Evolutionary conservation across 1,140 invertebrate species (phyloP).

Genomic region (Cardiocondyla obscurior): DNA sequence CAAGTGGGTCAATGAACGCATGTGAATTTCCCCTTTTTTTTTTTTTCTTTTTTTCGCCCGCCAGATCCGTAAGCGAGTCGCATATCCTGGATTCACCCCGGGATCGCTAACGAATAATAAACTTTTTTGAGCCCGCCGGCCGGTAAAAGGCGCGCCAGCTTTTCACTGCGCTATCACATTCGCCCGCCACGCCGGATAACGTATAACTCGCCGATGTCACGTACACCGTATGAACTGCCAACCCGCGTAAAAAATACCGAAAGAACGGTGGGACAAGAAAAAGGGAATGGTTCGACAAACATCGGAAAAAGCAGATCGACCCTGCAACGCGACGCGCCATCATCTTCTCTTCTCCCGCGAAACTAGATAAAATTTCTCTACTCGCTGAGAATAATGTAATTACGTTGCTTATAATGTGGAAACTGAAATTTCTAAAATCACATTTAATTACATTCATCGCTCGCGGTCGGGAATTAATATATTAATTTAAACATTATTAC

Average conservation of each 20-base stretch:
- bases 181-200: conserved; percentile 25
- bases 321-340: background rate
- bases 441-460: background rate
- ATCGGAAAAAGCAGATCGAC: conserved; percentile 22
- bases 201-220: conserved; percentile 30
- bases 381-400: background rate
- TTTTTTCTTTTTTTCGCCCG: too few species aligned
- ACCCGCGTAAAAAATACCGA: conserved; percentile 33
- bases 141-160: conserved; percentile 30
- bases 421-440: background rate
- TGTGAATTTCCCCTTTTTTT: too few species aligned
- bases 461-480: background rate
- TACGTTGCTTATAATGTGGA: background rate
- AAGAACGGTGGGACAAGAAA: background rate
- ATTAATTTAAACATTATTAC: background rate
- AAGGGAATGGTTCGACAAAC: conserved; percentile 29
- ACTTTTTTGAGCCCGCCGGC: conserved; percentile 6
- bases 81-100: background rate
- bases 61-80: background rate
- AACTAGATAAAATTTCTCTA: background rate
- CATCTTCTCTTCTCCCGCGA: background rate
- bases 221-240: conserved; percentile 42
- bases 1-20: conserved; percentile 26
- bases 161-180: conserved; percentile 46
- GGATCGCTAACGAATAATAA: conserved; percentile 51